Base-by-base conservation (phyloP, 2,113 vertebrate species). In the Atractosteus spatula region DNA sequence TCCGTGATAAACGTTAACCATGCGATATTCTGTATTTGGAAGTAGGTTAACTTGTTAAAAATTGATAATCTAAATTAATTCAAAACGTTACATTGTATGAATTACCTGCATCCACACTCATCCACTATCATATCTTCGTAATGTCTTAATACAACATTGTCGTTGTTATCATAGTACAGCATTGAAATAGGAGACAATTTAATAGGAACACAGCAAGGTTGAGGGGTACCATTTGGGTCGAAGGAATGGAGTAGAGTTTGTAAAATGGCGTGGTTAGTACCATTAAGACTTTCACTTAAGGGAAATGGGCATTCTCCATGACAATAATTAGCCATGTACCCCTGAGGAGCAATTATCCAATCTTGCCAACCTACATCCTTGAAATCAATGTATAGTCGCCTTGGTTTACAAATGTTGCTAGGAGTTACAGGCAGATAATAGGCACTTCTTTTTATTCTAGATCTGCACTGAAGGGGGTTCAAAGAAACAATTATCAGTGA, bases 121-220 rank as follows among this genome's bases (percentile, higher is more conserved):
- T 98, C 95, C 85, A 98, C 96, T 85, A 95, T 94, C 97, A 99
- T 98, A 84, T 99, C 95, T 80, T 97, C 94, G 7, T 97, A 98
- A 79, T 98, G 97, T 3, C 95, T 75, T 0, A 99, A 89, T 68
- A 99, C 96, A 74, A 99, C 96, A 16, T 99, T 99, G 88, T 98
- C 96, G 0, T 91, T 92, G 84, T 96, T 96, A 77, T 99, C 97
- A 2, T 98, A 98, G 71, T 97, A 98, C 42, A 99, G 93, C 88
- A 99, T 95, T 44, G 97, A 98, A 83, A 99, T 93, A 0, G 97
- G 94, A 0, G 97, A 96, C 1, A 99, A 91, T 51, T 92, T 89
- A 41, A 95, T 88, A 0, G 97, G 96, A 1, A 97, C 95, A 2
- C 97, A 99, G 90, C 95, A 96, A 77, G 96, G 95, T 75, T 94